phyloP scores from a whole-genome alignment of 2,113 vertebrate species.

The Cavia porcellus region DNA sequence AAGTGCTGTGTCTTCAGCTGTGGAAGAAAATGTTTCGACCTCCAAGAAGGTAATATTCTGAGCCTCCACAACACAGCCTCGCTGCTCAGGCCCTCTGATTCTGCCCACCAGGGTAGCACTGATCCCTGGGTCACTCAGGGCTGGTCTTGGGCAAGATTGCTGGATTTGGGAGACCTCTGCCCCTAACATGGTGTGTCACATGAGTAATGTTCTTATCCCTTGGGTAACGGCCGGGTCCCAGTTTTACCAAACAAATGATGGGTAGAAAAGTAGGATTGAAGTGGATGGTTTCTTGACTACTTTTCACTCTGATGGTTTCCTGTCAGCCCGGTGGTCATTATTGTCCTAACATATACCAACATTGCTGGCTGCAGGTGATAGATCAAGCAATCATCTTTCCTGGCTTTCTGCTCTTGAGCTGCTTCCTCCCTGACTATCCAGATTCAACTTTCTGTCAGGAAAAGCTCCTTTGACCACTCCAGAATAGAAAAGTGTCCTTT shows the following conservation, averaged over 20 bases:
- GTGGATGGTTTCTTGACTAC: not conserved
- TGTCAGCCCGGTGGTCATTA: not conserved
- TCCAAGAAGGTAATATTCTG: conserved; percentile 26
- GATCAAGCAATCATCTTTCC: not conserved
- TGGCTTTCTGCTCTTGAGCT: not conserved
- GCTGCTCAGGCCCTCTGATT: fast-evolving
- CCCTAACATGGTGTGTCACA: not conserved
- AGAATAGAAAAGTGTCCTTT: not conserved
- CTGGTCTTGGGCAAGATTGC: not conserved
- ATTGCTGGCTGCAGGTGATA: not conserved
- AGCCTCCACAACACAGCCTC: fast-evolving
- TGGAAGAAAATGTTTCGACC: conserved; percentile 68
- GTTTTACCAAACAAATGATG: not conserved
- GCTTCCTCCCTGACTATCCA: not conserved
- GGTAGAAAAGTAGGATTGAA: not conserved
- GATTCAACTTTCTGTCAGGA: not conserved
- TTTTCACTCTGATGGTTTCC: not conserved
- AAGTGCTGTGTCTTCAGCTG: conserved; percentile 75
- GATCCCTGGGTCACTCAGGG: not conserved
- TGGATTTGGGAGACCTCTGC: not conserved
- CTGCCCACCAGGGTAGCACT: not conserved
- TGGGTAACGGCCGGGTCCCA: not conserved
- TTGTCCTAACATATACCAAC: not conserved
- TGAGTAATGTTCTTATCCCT: not conserved
- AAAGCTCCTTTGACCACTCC: not conserved